Conservation (phyloP, 2,113 vertebrate genomes). For the Meriones unguiculatus region DNA sequence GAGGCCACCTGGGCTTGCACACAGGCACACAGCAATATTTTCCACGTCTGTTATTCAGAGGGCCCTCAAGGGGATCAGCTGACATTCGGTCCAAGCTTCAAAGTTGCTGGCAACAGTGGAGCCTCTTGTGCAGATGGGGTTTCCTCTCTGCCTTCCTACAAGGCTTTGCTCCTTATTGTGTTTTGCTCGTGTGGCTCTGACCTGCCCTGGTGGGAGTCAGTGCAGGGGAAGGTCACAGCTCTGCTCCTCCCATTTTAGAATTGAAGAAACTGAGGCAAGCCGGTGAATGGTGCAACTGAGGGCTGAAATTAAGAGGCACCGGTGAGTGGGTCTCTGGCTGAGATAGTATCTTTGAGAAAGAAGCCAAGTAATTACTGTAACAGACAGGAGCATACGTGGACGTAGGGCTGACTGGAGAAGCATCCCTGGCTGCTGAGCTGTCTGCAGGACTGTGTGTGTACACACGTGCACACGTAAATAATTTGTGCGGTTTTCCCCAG, state of each 20-base stretch:
- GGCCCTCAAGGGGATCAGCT: background rate
- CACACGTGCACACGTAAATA: background rate
- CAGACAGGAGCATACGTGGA: background rate
- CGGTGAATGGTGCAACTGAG: background rate
- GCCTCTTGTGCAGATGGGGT: accelerated
- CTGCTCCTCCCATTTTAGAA: background rate
- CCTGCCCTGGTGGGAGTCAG: background rate
- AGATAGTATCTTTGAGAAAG: background rate
- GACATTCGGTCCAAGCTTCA: background rate
- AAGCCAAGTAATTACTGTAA: background rate
- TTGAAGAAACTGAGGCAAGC: background rate
- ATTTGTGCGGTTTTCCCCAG: background rate
- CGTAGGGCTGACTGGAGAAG: background rate
- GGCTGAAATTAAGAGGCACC: background rate
- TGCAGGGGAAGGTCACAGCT: background rate
- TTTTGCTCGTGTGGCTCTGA: background rate
- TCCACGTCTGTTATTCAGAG: background rate
- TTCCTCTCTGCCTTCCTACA: background rate
- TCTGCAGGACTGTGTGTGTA: background rate
- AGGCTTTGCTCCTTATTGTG: background rate
- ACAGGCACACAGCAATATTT: background rate
- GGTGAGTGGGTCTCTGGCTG: background rate
- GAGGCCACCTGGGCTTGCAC: conserved; percentile 28
- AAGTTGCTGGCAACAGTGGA: background rate
- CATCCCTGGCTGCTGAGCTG: background rate